Evolutionary conservation across 2,113 vertebrate genomes (phyloP).

Genomic region (Okapia johnstoni): DNA sequence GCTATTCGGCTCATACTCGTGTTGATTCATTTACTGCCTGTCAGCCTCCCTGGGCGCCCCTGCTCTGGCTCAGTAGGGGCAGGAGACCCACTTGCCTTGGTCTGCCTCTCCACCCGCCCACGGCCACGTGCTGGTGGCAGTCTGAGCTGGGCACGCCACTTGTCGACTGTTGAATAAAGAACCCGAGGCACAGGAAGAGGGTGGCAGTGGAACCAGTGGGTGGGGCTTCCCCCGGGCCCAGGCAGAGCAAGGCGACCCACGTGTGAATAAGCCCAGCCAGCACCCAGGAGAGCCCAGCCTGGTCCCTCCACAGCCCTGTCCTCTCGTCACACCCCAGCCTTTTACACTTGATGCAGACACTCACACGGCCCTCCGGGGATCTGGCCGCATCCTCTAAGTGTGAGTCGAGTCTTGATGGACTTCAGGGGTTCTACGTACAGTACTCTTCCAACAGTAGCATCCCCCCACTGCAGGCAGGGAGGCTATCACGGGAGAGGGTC

Average conservation of each 20-base stretch:
- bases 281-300: fast-evolving
- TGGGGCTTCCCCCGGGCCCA: background rate
- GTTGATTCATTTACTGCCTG: background rate
- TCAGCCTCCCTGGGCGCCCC: background rate
- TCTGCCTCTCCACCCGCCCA: fast-evolving
- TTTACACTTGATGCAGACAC: background rate
- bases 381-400: background rate
- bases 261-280: no score
- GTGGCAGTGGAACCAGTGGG: no score
- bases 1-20: background rate
- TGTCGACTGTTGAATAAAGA: background rate
- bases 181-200: background rate
- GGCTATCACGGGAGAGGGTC: background rate
- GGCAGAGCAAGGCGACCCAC: fast-evolving
- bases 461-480: no score
- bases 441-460: background rate
- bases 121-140: fast-evolving
- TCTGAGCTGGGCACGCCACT: background rate
- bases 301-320: fast-evolving
- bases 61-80: background rate
- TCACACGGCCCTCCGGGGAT: fast-evolving
- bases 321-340: no score
- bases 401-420: background rate
- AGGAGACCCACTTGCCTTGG: background rate
- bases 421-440: background rate